These are phyloP conservation scores for Perca flavescens DNA, from an alignment of 2,113 vertebrate genomes.

Conservation along the genomic window DNA sequence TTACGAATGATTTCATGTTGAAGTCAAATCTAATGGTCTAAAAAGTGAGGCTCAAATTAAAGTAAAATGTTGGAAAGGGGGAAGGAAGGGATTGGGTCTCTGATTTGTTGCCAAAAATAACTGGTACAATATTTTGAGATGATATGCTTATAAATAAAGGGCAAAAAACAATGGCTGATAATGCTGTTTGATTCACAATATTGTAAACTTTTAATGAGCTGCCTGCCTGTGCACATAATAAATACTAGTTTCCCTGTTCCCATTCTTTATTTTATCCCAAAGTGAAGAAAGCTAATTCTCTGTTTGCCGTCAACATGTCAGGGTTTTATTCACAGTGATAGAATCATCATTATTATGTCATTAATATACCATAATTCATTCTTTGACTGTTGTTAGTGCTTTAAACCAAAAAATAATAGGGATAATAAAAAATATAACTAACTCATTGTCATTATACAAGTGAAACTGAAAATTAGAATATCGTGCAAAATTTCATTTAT, in stretches of 20 bases:
- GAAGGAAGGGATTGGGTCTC: neutral
- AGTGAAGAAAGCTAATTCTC: neutral
- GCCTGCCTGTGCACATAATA: conserved; percentile 35
- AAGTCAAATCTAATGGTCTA: conserved; percentile 43
- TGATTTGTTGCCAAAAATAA: conserved; percentile 65
- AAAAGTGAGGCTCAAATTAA: conserved; percentile 5
- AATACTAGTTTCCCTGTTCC: conserved; percentile 32
- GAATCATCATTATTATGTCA: neutral
- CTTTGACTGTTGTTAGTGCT: neutral
- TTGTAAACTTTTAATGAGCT: conserved; percentile 17
- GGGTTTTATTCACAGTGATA: neutral
- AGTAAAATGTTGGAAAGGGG: neutral
- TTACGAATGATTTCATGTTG: conserved; percentile 64
- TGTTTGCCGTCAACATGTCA: neutral
- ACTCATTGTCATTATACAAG: too few species aligned
- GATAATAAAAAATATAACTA: neutral
- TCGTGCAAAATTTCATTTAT: too few species aligned
- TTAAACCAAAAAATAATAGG: neutral
- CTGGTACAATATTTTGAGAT: conserved; percentile 52
- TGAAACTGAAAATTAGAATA: too few species aligned
- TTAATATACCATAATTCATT: neutral
- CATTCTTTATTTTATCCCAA: neutral
- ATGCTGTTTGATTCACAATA: conserved; percentile 38
- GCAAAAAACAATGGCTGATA: conserved; percentile 41
- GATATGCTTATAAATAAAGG: conserved; percentile 51